These are phyloP conservation scores for Zaprionus camerounensis DNA, from an alignment of 1,140 invertebrate species.

Conservation along the genomic window DNA sequence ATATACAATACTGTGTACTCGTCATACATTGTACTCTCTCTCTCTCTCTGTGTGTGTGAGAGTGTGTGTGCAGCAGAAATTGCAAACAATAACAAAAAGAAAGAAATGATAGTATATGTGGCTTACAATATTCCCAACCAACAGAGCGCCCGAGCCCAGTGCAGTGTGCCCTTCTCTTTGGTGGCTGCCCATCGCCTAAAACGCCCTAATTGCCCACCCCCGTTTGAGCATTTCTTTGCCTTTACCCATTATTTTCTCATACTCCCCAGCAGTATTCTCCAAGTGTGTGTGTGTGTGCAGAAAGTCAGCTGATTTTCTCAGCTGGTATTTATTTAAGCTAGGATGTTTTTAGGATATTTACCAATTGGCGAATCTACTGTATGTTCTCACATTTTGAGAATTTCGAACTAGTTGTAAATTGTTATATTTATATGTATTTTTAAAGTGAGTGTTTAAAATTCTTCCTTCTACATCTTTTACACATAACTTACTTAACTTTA, in stretches of 20 bases:
- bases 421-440: too few species aligned
- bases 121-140: conserved; percentile 44
- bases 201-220: conserved; percentile 60
- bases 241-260: conserved; percentile 21
- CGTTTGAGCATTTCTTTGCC: conserved; percentile 17
- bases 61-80: conserved; percentile 57
- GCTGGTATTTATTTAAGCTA: neutral
- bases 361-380: neutral
- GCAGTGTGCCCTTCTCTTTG: neutral
- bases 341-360: neutral
- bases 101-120: conserved; percentile 55
- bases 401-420: too few species aligned
- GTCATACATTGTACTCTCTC: neutral
- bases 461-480: too few species aligned
- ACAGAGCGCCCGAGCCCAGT: conserved; percentile 6
- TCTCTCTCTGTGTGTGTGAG: too few species aligned
- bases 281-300: conserved; percentile 2
- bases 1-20: conserved; percentile 11
- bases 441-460: too few species aligned
- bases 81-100: conserved; percentile 64
- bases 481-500: too few species aligned
- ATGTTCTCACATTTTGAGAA: too few species aligned
- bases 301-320: conserved; percentile 1
- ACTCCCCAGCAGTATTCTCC: conserved; percentile 27
- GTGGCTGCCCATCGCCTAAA: conserved; percentile 6